A percentile compares a stretch with the other conserved stretches of the same genome.
phyloP scores from a whole-genome alignment of 2,888 invertebrate species.

The Psylliodes chrysocephalus region DNA sequence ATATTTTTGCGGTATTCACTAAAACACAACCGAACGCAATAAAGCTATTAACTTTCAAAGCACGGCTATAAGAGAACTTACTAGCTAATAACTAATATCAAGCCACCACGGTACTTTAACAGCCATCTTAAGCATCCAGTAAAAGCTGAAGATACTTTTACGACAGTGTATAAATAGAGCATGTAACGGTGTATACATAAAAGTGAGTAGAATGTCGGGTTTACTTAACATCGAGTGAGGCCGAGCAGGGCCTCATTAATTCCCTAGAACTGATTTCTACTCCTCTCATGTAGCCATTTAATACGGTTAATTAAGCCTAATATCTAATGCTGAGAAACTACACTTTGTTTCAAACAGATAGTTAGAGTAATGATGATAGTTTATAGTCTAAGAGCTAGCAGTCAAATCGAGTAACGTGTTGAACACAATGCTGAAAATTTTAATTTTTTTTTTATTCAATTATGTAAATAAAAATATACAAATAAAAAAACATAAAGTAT shows the following conservation, averaged over 20 bases:
- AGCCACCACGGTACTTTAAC: not conserved
- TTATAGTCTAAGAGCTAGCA: no score
- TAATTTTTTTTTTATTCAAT: no score
- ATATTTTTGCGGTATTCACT: no score
- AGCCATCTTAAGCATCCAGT: constrained; percentile 6
- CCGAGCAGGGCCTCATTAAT: constrained; percentile 1
- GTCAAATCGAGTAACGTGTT: no score
- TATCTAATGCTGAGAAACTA: not conserved
- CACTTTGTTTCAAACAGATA: no score
- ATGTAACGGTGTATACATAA: constrained; percentile 4
- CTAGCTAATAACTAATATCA: not conserved
- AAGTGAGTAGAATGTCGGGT: constrained; percentile 12
- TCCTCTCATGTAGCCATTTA: not conserved
- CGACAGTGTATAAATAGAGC: not conserved
- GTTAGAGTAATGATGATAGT: no score
- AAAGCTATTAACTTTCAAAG: no score
- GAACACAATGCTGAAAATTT: no score
- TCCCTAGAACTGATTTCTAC: constrained; percentile 12
- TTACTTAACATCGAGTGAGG: constrained; percentile 3
- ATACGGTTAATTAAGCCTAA: constrained; percentile 1
- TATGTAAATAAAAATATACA: no score
- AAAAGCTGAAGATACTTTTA: constrained; percentile 11
- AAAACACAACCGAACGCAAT: no score
- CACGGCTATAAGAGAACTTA: no score
- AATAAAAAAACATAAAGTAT: no score